Base-by-base conservation (phyloP, 2,888 invertebrate genomes). In the Prosapia bicincta region DNA sequence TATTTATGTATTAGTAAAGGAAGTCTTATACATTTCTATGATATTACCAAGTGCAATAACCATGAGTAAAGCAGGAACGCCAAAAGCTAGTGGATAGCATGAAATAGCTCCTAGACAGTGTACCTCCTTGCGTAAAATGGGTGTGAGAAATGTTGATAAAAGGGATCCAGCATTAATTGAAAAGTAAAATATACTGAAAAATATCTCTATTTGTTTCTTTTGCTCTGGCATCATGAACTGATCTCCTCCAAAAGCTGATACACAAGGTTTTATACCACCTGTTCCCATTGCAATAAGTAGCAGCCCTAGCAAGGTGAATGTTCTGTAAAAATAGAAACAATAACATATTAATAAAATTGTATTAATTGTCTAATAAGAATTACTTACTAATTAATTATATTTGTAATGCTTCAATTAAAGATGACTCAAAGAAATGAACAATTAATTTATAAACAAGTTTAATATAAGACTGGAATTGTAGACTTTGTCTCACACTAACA, bases 211-310 rank as follows among this genome's bases (percentile, higher is more conserved):
- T 82, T 91, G 89, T 78, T 87, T 87, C 20, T 89, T 87, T 85
- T 93, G 91, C 69, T 88, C 86, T 0, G 90, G 90, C 66, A 90
- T 81, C n/a, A 85, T 84, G 82, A 93, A 93, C 83, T 94, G 94
- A 84, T 95, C 94, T 0, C 93, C 94, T 3, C 94, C 94, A 83
- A 94, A 94, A 0, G 94, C 90, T 0, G 92, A 87, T 0, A 94
- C 93, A 83, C 94, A 94, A 0, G 94, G 93, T 80, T 94, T 94
- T 78, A 95, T 94, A 3, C 93, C 94, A 0, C 94, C 94, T 0
- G 93, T 93, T 1, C 94, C 93, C 5, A 93, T 79, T 0, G 92
- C 92, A 76, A 94, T 91, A 79, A 93, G 85, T 13, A 89, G 82
- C 25, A 94, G 85, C 0, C 93, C 93, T 24, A 92, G 79, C 78